phyloP scores from a whole-genome alignment of 2,888 invertebrate species.

The Allolobophora icterica region DNA sequence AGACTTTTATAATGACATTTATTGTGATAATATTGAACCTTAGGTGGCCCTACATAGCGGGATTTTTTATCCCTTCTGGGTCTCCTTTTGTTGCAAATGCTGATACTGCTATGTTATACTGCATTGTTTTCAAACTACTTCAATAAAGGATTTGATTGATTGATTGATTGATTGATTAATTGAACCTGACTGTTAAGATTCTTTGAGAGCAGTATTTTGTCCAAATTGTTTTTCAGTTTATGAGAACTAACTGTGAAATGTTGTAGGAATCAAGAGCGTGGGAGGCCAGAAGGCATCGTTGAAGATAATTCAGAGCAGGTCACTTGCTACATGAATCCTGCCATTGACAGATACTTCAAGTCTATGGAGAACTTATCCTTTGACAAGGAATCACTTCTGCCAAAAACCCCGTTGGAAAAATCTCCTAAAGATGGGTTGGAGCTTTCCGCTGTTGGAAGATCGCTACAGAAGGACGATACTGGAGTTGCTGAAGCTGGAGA shows the following conservation, averaged over 20 bases:
- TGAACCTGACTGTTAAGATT: too few species aligned
- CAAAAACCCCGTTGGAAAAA: neutral
- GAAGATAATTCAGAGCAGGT: neutral
- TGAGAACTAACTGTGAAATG: neutral
- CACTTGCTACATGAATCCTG: conserved; percentile 13
- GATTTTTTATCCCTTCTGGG: too few species aligned
- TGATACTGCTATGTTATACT: too few species aligned
- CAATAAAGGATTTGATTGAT: too few species aligned
- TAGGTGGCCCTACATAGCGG: too few species aligned
- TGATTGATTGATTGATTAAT: too few species aligned
- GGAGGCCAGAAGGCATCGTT: neutral
- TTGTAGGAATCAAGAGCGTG: neutral
- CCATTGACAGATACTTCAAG: conserved; percentile 29
- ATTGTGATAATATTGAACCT: too few species aligned
- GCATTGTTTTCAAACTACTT: too few species aligned
- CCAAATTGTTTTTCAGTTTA: too few species aligned
- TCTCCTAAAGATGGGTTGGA: neutral
- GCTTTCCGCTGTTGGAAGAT: neutral
- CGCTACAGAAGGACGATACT: neutral
- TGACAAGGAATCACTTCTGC: neutral
- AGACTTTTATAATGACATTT: too few species aligned
- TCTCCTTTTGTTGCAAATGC: too few species aligned
- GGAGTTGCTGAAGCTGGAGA: neutral
- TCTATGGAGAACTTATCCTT: neutral
- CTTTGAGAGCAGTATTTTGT: too few species aligned